Percentiles rank a stretch among this genome's conserved stretches.
Evolutionary conservation across 2,113 vertebrate species (phyloP).

Genomic region (Colinus virginianus): DNA sequence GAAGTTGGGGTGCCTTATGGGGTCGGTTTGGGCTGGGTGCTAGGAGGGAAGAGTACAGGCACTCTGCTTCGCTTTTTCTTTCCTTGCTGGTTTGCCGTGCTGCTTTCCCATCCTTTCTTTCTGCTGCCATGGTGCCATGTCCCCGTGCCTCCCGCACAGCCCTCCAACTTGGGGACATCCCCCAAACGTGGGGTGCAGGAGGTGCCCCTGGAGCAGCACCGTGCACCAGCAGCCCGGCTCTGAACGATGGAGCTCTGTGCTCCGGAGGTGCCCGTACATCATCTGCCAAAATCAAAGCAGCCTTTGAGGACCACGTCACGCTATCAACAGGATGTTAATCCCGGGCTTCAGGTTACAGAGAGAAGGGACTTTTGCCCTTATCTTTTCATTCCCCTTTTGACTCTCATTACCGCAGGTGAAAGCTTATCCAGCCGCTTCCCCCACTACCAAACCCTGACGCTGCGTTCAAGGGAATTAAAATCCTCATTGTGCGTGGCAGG

Average conservation of each 20-base stretch:
- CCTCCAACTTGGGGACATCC: neutral
- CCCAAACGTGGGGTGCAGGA: neutral
- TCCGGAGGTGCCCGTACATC: neutral
- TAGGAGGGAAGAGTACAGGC: neutral
- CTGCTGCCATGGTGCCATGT: neutral
- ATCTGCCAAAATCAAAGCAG: neutral
- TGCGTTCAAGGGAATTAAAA: neutral
- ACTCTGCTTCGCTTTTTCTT: neutral
- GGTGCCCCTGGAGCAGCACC: neutral
- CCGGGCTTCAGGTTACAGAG: neutral
- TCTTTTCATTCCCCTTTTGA: neutral
- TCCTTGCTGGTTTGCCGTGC: neutral
- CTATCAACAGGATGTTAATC: neutral
- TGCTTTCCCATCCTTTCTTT: neutral
- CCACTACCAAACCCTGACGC: neutral
- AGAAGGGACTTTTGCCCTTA: neutral
- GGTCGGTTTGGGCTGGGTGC: fast-evolving
- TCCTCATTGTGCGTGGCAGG: neutral
- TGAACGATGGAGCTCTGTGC: neutral
- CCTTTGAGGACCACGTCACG: neutral
- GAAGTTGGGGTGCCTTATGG: neutral
- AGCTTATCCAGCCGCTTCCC: neutral
- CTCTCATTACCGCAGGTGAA: neutral
- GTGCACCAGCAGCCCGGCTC: fast-evolving
- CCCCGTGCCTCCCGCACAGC: neutral